Percentiles rank a stretch among this genome's conserved stretches.
Conservation (phyloP, 2,113 vertebrate genomes). For the Ifrita kowaldi region DNA sequence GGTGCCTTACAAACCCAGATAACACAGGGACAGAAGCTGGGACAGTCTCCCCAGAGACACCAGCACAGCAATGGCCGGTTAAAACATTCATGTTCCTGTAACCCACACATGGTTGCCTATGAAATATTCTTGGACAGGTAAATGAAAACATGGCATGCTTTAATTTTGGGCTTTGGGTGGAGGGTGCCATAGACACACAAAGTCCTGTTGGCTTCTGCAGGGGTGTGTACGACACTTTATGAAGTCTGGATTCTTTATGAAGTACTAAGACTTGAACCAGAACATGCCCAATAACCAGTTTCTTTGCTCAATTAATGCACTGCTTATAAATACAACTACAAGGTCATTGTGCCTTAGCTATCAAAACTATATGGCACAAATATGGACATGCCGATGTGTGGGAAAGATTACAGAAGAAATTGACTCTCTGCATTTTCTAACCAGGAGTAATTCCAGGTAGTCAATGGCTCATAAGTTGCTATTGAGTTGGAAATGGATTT, state of each 20-base stretch:
- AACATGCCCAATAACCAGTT: background rate
- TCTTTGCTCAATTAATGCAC: background rate
- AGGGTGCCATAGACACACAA: background rate
- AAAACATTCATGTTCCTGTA: background rate
- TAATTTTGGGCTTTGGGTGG: background rate
- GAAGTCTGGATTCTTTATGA: background rate
- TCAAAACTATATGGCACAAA: background rate
- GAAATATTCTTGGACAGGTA: background rate
- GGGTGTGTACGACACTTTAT: background rate
- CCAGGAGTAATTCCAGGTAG: background rate
- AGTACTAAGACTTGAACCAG: background rate
- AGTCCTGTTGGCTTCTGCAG: background rate
- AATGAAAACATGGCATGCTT: background rate
- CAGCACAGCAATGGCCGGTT: background rate
- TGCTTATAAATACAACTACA: background rate
- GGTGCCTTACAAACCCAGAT: background rate
- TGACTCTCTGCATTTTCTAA: background rate
- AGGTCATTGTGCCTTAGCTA: background rate
- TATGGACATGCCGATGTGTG: fast-evolving
- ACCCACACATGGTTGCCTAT: fast-evolving
- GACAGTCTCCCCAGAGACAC: background rate
- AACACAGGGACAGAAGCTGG: background rate
- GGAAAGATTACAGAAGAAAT: background rate
- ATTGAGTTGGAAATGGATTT: constrained; percentile 9
- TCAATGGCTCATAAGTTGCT: background rate